A percentile compares a stretch with the other conserved stretches of the same genome.
Evolutionary conservation across 2,113 vertebrate genomes (phyloP).

Genomic region (Calcarius ornatus): DNA sequence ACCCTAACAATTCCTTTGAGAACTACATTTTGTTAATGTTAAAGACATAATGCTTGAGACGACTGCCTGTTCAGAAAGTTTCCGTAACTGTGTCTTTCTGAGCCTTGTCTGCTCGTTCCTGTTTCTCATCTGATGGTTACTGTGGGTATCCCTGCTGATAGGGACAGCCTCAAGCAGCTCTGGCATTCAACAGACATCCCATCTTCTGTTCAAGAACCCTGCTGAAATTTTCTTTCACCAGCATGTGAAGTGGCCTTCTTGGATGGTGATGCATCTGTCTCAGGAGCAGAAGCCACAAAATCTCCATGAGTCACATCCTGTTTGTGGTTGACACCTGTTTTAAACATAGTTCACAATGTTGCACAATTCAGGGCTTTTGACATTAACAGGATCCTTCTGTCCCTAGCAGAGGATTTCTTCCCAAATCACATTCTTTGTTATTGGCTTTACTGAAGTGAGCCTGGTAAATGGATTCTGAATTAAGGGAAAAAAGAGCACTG

Average conservation of each 20-base stretch:
- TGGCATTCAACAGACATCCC: not conserved
- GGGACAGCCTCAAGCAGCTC: not conserved
- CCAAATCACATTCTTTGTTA: not conserved
- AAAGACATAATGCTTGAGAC: not conserved
- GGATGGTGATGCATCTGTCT: not conserved
- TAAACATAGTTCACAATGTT: not conserved
- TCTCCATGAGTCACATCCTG: not conserved
- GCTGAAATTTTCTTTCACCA: not conserved
- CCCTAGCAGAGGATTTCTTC: not conserved
- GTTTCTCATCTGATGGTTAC: not conserved
- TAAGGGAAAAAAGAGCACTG: not conserved
- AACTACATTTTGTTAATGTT: not conserved
- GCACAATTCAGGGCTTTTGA: not conserved
- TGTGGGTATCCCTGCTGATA: not conserved
- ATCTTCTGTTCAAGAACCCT: not conserved
- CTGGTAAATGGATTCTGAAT: not conserved
- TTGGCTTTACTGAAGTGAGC: not conserved
- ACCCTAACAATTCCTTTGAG: conserved; percentile 20
- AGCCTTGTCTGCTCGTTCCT: not conserved
- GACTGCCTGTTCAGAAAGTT: not conserved
- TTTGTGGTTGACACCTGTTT: not conserved
- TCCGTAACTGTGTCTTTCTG: not conserved
- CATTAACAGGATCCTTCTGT: not conserved
- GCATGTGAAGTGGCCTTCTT: not conserved
- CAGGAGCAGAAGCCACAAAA: not conserved